A percentile compares a stretch with the other conserved stretches of the same genome.
Conservation (phyloP, 1,140 invertebrate species). For the Trichogramma pretiosum region DNA sequence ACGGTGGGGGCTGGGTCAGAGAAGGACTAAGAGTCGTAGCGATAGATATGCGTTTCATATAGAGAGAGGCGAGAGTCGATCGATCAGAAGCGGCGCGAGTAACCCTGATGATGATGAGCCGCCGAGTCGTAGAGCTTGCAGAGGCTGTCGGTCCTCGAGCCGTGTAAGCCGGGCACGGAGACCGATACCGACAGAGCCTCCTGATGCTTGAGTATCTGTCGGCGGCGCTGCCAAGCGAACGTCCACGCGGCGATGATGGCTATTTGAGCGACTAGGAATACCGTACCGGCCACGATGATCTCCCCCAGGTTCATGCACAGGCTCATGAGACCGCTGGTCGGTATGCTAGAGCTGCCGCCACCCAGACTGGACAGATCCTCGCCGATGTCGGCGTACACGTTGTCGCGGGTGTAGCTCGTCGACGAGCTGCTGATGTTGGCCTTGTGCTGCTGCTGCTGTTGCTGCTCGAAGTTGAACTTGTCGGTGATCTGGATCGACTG, state of each 20-base stretch:
- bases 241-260: slow-evolving; percentile 75
- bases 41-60: no score
- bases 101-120: no score
- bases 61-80: background rate
- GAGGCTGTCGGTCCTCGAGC: slow-evolving; percentile 62
- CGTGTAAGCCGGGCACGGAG: slow-evolving; percentile 47
- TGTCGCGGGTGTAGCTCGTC: background rate
- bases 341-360: slow-evolving; percentile 50
- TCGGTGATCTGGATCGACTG: slow-evolving; percentile 88
- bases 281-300: slow-evolving; percentile 68
- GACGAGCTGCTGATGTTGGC: background rate
- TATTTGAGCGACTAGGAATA: slow-evolving; percentile 74
- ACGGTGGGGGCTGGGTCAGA: no score
- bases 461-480: slow-evolving; percentile 76
- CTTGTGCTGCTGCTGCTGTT: slow-evolving; percentile 23
- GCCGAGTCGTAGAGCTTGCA: slow-evolving; percentile 82
- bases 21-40: no score
- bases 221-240: slow-evolving; percentile 71
- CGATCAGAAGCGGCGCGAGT: slow-evolving; percentile 71
- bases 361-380: slow-evolving; percentile 32
- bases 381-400: slow-evolving; percentile 26
- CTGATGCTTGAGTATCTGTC: slow-evolving; percentile 50
- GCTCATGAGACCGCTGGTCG: slow-evolving; percentile 39
- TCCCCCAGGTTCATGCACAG: slow-evolving; percentile 70
- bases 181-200: slow-evolving; percentile 49